Evolutionary conservation across 2,113 vertebrate species (phyloP).

Genomic region (Cynoglossus semilaevis): DNA sequence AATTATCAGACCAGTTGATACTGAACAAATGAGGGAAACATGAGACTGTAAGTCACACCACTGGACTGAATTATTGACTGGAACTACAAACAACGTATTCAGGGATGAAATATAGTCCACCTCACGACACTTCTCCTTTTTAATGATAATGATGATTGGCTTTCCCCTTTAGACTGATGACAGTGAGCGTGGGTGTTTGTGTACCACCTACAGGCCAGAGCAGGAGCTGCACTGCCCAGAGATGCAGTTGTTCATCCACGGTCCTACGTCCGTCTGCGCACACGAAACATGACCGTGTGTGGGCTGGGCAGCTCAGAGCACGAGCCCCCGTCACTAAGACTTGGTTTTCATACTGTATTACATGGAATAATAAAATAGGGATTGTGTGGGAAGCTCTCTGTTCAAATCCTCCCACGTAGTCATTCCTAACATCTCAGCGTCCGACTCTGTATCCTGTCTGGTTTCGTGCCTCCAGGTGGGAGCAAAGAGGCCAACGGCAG

Average conservation of each 20-base stretch:
- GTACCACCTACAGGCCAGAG: slow-evolving; percentile 5
- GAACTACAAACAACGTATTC: slow-evolving; percentile 16
- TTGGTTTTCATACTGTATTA: slow-evolving; percentile 41
- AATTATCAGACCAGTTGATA: not conserved
- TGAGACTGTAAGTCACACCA: slow-evolving; percentile 38
- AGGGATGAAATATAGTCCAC: not conserved
- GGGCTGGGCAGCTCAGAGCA: slow-evolving; percentile 31
- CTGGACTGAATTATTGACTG: slow-evolving; percentile 51
- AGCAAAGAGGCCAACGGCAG: slow-evolving; percentile 3
- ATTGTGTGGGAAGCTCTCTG: slow-evolving; percentile 56
- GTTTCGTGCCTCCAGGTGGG: slow-evolving; percentile 28
- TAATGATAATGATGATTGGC: no score
- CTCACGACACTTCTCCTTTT: no score
- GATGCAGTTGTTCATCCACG: slow-evolving; percentile 22
- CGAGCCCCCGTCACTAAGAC: slow-evolving; percentile 37
- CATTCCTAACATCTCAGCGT: slow-evolving; percentile 23
- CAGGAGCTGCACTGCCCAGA: slow-evolving; percentile 17
- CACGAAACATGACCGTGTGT: slow-evolving; percentile 26
- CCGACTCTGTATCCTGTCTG: slow-evolving; percentile 13
- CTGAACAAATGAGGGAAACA: slow-evolving; percentile 31
- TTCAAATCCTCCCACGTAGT: slow-evolving; percentile 10
- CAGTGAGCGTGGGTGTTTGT: slow-evolving; percentile 24
- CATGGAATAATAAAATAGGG: slow-evolving; percentile 35
- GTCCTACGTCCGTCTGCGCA: slow-evolving; percentile 6
- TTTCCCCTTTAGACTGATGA: no score